Evolutionary conservation across 2,888 invertebrate genomes (phyloP), one percentile per base, ranked within the genome.

Genomic region (Nomada fucata): DNA sequence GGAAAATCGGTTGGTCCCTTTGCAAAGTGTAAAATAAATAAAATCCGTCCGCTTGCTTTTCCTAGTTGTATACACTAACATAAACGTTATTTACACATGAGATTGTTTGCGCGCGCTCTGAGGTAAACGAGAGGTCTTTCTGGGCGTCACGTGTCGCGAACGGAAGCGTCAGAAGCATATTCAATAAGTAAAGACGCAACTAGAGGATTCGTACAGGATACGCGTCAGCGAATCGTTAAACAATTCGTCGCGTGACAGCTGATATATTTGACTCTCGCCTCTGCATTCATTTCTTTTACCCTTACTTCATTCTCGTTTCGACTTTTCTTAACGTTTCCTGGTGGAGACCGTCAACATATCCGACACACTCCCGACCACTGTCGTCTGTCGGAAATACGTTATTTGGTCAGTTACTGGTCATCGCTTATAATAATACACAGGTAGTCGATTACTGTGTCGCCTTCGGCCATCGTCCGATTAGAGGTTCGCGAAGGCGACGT

Each of bases 1-100:
- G 94, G 93, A 94, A 94, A 93, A 88, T 93, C 92, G 91, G 91
- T 93, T 93, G 93, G 93, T 93, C 93, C 91, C 92, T 91, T 93
- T 93, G 90, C 89, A 89, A 89, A 90, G 85, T 91, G 90, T 91
- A 90, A 91, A 93, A 93, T 94, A 93, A 94, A 94, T 94, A 93
- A 92, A 90, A 86, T 91, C 87, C 80, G 87, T 89, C 84, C 90
- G 86, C 86, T 90, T 86, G 86, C 85, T 61, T 50, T 71, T 89
- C 86, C 88, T 89, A 89, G 88, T 36, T 36, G 36, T 61, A 83
- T 10, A 57, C 23, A 23, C 69, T 71, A 82, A 83, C 82, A 55
- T 86, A 87, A 89, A 89, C 87, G 82, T 89, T 92, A 91, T 92
- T 83, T 92, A 92, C 91, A 92, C 68, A 72, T 86, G 84, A 87